phyloP scores from a whole-genome alignment of 2,888 invertebrate genomes.

The Leptarthrus brevirostris region DNA sequence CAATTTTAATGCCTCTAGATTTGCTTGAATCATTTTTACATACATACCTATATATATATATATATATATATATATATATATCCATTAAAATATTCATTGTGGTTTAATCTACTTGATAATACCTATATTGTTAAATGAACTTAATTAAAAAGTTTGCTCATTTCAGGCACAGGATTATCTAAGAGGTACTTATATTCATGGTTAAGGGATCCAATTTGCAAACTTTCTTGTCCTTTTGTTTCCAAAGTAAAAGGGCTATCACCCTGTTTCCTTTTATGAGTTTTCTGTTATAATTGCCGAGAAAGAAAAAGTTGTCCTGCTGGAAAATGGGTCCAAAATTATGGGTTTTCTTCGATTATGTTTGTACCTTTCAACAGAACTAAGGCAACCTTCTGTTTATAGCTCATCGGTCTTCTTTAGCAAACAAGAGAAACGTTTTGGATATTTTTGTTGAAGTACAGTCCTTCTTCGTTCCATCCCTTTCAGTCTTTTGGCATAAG shows the following conservation, averaged over 20 bases:
- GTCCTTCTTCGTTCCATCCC: neutral
- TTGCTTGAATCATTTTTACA: neutral
- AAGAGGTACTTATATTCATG: too few species aligned
- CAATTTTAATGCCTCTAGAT: neutral
- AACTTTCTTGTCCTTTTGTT: too few species aligned
- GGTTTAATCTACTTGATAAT: too few species aligned
- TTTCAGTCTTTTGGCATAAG: neutral
- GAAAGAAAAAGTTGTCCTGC: neutral
- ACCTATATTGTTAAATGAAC: neutral
- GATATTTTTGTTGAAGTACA: neutral
- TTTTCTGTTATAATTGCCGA: neutral
- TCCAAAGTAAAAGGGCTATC: neutral
- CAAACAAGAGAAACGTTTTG: neutral
- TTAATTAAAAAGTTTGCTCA: neutral
- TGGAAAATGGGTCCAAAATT: neutral
- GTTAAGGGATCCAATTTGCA: too few species aligned
- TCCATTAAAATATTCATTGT: too few species aligned
- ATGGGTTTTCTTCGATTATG: constrained; percentile 2
- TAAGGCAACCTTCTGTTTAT: constrained; percentile 1
- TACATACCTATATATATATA: too few species aligned
- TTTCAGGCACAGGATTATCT: neutral
- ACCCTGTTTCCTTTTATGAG: neutral
- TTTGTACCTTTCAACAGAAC: neutral
- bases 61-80: too few species aligned
- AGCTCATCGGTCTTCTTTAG: neutral